These are phyloP conservation scores for Grantiella picta DNA, from an alignment of 2,113 vertebrate species.

Conservation along the genomic window DNA sequence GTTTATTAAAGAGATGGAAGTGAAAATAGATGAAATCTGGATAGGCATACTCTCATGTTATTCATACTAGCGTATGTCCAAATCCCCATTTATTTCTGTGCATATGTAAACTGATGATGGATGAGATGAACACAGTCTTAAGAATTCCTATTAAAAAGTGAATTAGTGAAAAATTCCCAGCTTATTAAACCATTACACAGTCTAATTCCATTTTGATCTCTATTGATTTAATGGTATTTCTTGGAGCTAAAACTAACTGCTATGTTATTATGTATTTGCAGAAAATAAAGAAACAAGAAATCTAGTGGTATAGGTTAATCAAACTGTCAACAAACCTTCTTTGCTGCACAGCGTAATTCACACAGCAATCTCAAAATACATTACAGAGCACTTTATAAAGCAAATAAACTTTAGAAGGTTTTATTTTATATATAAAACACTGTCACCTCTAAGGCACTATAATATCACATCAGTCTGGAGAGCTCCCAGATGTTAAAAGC, in stretches of 20 bases:
- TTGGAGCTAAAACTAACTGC: neutral
- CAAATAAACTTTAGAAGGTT: neutral
- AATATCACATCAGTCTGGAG: neutral
- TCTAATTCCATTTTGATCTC: neutral
- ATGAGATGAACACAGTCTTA: neutral
- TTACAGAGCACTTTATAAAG: neutral
- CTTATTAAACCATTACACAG: neutral
- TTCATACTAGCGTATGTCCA: neutral
- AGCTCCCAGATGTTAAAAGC: neutral
- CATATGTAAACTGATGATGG: neutral
- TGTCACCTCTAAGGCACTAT: neutral
- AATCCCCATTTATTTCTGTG: neutral
- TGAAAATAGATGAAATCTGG: neutral
- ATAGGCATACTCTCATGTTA: neutral
- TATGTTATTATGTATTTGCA: neutral
- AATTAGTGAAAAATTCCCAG: neutral
- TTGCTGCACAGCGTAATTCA: neutral
- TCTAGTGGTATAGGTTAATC: slow-evolving; percentile 7
- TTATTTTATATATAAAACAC: neutral
- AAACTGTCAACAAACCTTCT: neutral
- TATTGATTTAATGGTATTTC: slow-evolving; percentile 2
- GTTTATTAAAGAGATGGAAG: neutral
- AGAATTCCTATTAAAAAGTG: neutral
- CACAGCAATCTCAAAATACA: neutral
- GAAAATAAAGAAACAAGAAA: slow-evolving; percentile 25